These are phyloP conservation scores for Poecilia wingei DNA, from an alignment of 2,797 vertebrate genomes.

Conservation along the genomic window DNA sequence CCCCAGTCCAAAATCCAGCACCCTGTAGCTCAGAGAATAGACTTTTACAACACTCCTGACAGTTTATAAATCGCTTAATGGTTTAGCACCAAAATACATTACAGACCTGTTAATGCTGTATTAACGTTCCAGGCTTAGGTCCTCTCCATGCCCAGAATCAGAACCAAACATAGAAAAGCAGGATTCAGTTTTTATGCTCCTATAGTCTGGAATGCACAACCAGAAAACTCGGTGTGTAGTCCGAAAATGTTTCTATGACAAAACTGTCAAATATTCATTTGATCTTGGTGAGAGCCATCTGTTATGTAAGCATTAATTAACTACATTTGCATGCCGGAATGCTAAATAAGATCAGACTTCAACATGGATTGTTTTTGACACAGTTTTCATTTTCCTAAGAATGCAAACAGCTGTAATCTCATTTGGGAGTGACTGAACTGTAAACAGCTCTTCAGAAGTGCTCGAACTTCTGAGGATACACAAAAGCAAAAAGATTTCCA, in stretches of 20 bases:
- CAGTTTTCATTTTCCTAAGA: constrained; percentile 8
- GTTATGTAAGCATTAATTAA: constrained; percentile 9
- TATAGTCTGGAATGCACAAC: background rate
- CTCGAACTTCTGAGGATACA: constrained; percentile 24
- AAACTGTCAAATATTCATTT: constrained; percentile 12
- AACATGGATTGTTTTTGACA: background rate
- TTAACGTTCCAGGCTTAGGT: background rate
- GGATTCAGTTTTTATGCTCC: background rate
- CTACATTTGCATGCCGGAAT: background rate
- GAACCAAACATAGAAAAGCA: background rate
- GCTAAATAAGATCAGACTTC: background rate
- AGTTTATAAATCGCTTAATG: background rate
- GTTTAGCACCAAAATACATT: background rate
- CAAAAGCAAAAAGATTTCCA: constrained; percentile 22
- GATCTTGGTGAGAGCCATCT: constrained; percentile 5
- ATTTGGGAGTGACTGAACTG: constrained; percentile 6
- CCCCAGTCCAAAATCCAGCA: too few relatives aligned
- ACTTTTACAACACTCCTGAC: background rate
- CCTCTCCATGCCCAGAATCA: background rate
- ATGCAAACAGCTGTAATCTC: constrained; percentile 16
- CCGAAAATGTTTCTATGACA: constrained; percentile 7
- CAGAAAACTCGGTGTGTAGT: background rate
- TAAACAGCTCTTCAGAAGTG: constrained; percentile 30
- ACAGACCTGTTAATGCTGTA: background rate
- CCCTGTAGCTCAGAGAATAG: background rate